Evolutionary conservation across 2,113 vertebrate species (phyloP).

Genomic region (Eretmochelys imbricata): DNA sequence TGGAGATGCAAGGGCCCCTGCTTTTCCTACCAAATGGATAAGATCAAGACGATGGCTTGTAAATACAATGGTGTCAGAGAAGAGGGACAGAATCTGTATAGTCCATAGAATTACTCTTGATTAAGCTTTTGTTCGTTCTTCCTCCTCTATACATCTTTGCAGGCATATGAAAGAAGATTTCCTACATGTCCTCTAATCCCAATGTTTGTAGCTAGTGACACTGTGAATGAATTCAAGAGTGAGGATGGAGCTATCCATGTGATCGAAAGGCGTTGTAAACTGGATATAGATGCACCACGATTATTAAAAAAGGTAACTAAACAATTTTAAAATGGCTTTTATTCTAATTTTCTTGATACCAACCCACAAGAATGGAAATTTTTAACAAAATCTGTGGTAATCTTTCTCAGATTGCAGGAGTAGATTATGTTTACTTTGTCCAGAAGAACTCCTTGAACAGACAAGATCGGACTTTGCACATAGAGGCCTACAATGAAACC

Average conservation of each 20-base stretch:
- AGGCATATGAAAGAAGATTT: conserved; percentile 96
- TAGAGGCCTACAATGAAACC: conserved; percentile 96
- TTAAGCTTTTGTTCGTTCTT: background rate
- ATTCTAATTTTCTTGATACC: background rate
- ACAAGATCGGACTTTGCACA: conserved; percentile 92
- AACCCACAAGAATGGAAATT: background rate
- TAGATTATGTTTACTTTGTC: conserved; percentile 96
- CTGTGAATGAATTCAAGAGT: conserved; percentile 85
- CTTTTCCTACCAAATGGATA: accelerated
- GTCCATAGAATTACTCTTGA: background rate
- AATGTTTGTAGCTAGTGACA: conserved; percentile 94
- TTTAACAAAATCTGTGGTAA: background rate
- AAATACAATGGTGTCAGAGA: background rate
- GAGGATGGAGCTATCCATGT: conserved; percentile 85
- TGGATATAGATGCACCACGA: conserved; percentile 93
- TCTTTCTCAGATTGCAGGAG: conserved; percentile 89
- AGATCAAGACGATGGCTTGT: background rate
- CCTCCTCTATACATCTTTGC: background rate
- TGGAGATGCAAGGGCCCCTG: background rate
- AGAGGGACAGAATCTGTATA: background rate
- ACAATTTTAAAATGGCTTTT: background rate
- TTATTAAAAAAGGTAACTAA: conserved; percentile 91
- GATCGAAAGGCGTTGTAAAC: conserved; percentile 90
- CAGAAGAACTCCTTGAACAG: conserved; percentile 95
- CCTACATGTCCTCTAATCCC: conserved; percentile 94